Conservation (phyloP, 1,140 invertebrate species). For the Caenorhabditis inopinata region DNA sequence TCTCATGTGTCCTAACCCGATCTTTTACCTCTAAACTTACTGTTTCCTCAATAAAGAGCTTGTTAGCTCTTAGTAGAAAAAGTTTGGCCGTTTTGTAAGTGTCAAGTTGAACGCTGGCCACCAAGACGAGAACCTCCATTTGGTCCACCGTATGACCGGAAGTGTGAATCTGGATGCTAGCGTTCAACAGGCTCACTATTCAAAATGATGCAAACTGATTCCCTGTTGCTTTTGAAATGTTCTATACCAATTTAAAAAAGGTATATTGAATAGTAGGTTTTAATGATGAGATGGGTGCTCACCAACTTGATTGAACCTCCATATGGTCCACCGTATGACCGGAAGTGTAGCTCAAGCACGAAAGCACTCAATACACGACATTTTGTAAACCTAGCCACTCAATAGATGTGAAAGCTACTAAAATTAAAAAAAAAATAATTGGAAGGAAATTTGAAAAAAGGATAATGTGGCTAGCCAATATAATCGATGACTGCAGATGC, state of each 20-base stretch:
- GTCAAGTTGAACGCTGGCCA: background rate
- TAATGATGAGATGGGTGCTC: constrained; percentile 14
- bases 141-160: constrained; percentile 41
- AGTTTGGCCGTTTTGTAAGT: background rate
- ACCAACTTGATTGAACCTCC: constrained; percentile 27
- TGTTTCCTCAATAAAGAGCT: too few relatives aligned
- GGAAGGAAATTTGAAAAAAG: background rate
- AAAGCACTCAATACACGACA: constrained; percentile 15
- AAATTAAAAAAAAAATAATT: too few relatives aligned
- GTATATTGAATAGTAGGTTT: background rate
- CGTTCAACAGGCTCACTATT: background rate
- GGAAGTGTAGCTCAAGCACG: constrained; percentile 34
- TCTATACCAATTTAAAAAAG: background rate
- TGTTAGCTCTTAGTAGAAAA: background rate
- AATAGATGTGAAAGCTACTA: constrained; percentile 30
- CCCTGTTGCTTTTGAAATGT: background rate
- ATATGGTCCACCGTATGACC: constrained; percentile 39
- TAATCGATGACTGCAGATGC: constrained; percentile 25
- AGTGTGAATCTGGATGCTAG: constrained; percentile 1
- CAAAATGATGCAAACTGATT: background rate
- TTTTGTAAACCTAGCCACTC: background rate
- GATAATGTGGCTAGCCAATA: background rate
- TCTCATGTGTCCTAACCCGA: constrained; percentile 13
- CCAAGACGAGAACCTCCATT: constrained; percentile 15
- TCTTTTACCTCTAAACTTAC: background rate